These are phyloP conservation scores for Forpus xanthops DNA, from an alignment of 2,797 vertebrate species.

Conservation along the genomic window DNA sequence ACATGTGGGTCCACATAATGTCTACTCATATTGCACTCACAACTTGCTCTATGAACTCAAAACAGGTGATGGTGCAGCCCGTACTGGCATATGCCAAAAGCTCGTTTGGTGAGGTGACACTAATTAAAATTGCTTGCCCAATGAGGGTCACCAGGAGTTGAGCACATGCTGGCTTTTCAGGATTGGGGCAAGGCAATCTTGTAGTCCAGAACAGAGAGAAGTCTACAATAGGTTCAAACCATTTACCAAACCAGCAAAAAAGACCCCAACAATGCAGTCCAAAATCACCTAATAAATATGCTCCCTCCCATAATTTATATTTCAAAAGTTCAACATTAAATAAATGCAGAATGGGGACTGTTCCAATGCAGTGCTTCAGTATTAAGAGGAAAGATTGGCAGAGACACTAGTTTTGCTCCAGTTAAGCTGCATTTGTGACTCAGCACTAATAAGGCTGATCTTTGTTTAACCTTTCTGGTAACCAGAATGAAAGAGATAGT, in stretches of 20 bases:
- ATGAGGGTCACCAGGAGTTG: accelerated
- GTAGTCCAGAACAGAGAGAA: not conserved
- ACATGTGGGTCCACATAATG: accelerated
- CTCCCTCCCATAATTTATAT: not conserved
- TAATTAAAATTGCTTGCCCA: accelerated
- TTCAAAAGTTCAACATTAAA: not conserved
- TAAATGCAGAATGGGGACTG: not conserved
- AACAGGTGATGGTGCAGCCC: not conserved
- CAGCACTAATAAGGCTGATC: not conserved
- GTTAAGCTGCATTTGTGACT: slow-evolving; percentile 30
- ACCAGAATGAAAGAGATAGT: not conserved
- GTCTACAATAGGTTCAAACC: not conserved
- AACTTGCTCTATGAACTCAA: not conserved
- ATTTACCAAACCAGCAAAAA: not conserved
- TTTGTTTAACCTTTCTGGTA: slow-evolving; percentile 17
- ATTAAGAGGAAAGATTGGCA: not conserved
- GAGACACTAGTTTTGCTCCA: not conserved
- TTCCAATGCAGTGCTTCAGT: not conserved
- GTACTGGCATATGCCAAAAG: not conserved
- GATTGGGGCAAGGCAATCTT: not conserved
- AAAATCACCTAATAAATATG: not conserved
- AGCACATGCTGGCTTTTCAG: not conserved
- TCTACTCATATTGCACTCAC: accelerated
- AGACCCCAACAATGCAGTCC: not conserved
- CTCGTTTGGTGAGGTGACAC: not conserved